A percentile compares a stretch with the other conserved stretches of the same genome.
Conservation (phyloP, 2,888 invertebrate species). For the Ormyrus nitidulus region DNA sequence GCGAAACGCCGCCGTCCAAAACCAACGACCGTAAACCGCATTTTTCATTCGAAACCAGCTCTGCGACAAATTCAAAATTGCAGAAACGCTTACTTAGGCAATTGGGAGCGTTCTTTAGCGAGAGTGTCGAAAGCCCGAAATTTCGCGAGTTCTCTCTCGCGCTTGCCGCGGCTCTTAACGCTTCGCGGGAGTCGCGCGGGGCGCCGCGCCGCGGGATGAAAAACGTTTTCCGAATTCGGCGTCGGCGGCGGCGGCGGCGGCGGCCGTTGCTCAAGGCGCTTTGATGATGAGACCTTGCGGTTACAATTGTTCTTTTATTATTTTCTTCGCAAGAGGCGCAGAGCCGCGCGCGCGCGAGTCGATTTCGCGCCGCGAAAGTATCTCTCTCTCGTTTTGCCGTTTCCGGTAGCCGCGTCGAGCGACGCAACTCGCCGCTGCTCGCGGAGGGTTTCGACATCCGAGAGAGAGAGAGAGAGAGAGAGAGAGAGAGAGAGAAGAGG, state of each 20-base stretch:
- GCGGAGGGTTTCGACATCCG: constrained; percentile 7
- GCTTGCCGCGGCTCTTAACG: not conserved
- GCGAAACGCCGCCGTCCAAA: too few species aligned
- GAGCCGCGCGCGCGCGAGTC: not conserved
- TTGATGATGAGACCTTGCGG: constrained; percentile 51
- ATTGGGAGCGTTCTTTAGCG: too few species aligned
- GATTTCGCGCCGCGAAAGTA: constrained; percentile 18
- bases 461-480: too few species aligned
- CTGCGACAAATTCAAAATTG: not conserved
- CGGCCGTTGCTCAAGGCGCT: constrained; percentile 25
- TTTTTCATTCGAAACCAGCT: not conserved
- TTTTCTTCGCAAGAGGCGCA: not conserved
- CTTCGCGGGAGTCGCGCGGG: not conserved
- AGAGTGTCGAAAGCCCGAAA: too few species aligned
- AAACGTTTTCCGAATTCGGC: constrained; percentile 49
- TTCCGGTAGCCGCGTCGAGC: constrained; percentile 23
- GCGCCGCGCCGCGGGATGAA: not conserved
- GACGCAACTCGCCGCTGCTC: not conserved
- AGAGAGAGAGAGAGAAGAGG: not conserved
- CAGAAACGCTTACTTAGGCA: too few species aligned
- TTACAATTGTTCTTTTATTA: constrained; percentile 49
- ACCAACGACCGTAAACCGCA: too few species aligned
- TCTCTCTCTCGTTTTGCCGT: constrained; percentile 29
- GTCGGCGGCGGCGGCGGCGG: not conserved
- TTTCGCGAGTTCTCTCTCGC: too few species aligned